Conservation (phyloP, 2,888 invertebrate genomes). For the Prostheceraeus crozeri region DNA sequence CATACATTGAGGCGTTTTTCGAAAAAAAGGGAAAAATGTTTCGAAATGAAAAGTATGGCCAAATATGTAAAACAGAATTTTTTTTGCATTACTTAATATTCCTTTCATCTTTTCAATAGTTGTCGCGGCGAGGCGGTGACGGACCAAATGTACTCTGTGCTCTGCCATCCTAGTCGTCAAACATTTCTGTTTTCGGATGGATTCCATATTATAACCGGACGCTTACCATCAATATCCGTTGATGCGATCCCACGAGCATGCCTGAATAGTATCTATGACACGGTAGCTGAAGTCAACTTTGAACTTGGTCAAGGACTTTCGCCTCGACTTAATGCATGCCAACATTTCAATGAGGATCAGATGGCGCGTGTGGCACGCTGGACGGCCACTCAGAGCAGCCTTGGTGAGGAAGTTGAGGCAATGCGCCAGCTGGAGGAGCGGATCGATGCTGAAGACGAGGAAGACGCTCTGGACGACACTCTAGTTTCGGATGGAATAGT, state of each 20-base stretch:
- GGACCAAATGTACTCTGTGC: slow-evolving; percentile 49
- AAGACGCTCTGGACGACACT: slow-evolving; percentile 3
- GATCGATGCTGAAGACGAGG: background rate
- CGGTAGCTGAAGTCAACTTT: no score
- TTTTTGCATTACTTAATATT: background rate
- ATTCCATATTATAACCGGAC: slow-evolving; percentile 51
- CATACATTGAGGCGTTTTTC: no score
- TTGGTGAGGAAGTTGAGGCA: background rate
- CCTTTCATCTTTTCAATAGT: background rate
- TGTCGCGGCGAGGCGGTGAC: slow-evolving; percentile 36
- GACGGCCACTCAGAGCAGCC: slow-evolving; percentile 19
- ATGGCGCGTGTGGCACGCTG: slow-evolving; percentile 24
- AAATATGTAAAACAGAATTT: no score
- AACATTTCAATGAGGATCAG: slow-evolving; percentile 19
- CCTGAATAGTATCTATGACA: background rate
- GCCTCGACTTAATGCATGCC: no score
- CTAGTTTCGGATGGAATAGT: no score
- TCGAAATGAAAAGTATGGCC: no score
- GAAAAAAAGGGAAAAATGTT: no score
- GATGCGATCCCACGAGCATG: slow-evolving; percentile 43
- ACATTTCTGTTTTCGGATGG: slow-evolving; percentile 54
- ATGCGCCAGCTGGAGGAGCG: background rate
- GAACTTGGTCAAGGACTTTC: no score
- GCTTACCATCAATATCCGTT: no score
- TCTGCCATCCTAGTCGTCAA: slow-evolving; percentile 50